These are phyloP conservation scores for Pagetopsis macropterus DNA, from an alignment of 2,797 vertebrate species.

Conservation along the genomic window DNA sequence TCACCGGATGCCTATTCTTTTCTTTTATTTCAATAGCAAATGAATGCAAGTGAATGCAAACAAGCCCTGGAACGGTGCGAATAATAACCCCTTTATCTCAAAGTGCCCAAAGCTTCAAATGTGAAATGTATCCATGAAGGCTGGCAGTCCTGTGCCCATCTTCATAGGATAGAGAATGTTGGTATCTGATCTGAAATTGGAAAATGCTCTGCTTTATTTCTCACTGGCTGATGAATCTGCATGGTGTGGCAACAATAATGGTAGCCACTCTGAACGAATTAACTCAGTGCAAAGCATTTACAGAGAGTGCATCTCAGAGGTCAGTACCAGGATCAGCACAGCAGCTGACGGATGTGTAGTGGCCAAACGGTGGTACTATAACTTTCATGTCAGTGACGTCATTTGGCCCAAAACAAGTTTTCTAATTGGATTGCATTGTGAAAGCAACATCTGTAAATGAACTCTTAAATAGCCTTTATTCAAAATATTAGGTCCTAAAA, in stretches of 20 bases:
- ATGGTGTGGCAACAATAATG: constrained; percentile 32
- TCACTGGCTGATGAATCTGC: constrained; percentile 22
- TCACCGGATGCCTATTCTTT: neutral
- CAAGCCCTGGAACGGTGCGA: constrained; percentile 17
- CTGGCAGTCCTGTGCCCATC: neutral
- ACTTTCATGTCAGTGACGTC: too few relatives aligned
- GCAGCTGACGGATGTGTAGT: too few relatives aligned
- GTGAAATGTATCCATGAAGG: constrained; percentile 30
- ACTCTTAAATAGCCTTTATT: too few relatives aligned
- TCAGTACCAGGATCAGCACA: too few relatives aligned
- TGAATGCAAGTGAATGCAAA: constrained; percentile 26
- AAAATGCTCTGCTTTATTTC: constrained; percentile 18
- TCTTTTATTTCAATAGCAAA: neutral
- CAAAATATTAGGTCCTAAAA: too few relatives aligned
- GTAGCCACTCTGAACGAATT: constrained; percentile 26
- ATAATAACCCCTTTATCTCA: constrained; percentile 25
- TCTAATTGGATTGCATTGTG: too few relatives aligned
- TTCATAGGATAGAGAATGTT: constrained; percentile 36
- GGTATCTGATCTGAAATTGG: constrained; percentile 50
- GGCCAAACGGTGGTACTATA: too few relatives aligned
- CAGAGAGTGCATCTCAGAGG: too few relatives aligned
- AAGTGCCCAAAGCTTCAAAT: constrained; percentile 38
- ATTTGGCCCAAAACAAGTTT: too few relatives aligned
- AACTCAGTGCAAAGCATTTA: constrained; percentile 13
- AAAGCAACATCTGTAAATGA: too few relatives aligned